Evolutionary conservation across 2,113 vertebrate species (phyloP), one percentile per base, ranked within the genome.

Genomic region (Cercopithecus mona): DNA sequence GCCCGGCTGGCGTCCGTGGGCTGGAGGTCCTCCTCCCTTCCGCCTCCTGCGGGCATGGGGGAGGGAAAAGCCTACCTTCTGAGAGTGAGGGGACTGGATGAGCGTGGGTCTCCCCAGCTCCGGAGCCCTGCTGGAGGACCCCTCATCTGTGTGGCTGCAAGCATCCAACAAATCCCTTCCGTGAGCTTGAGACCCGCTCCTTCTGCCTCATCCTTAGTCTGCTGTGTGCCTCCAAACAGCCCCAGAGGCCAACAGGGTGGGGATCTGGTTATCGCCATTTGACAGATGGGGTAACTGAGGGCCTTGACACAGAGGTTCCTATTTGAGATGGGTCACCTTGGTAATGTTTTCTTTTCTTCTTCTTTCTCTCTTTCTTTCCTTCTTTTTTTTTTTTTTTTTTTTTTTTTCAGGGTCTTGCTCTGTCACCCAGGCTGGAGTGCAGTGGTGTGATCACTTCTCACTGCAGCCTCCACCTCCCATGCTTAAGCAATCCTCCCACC

Each of bases 1-100:
- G 92, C 93, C 97, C 38, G 48, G 92, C 83, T 27, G 38, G 94
- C 90, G 84, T 95, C 94, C 23, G 17, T 92, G 82, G 88, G 94
- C 86, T 82, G 85, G 57, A 66, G 93, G 94, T 83, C 86, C 96
- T 93, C 93, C 97, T 97, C 97, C 97, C 97, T 95, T 80, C 92
- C 27, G 30, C 45, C 87, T 94, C 92, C 94, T 48, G 38, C 0
- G 1, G 91, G 95, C 27, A 0, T 25, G 6, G 52, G 50, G 89
- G 81, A 78, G 48, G 87, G 48, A 55, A n/a, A 48, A 50, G 40
- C 64, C 38, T 40, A 79, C 66, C 81, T 66, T 64, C 85, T 17
- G 70, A 94, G 68, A 84, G 57, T 52, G 27, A 8, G 75, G 30
- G n/a, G 57, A 78, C 20, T 48, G 25, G 40, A 8, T n/a, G 27